Evolutionary conservation across 2,888 invertebrate species (phyloP).

Genomic region (Aricia artaxerxes): DNA sequence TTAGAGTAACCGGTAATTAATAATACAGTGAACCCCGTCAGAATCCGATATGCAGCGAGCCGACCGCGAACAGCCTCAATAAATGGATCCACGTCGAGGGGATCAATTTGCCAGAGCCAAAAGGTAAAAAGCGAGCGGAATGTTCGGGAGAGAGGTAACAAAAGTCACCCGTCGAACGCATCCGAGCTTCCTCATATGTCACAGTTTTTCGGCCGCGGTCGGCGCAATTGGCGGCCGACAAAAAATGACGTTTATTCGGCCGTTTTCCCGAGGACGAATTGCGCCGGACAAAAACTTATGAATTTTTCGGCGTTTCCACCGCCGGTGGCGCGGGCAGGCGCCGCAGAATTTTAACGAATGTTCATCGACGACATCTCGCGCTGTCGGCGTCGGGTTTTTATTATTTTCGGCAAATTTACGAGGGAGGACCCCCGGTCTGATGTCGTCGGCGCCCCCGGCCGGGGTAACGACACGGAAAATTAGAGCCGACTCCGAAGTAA

Average conservation of each 20-base stretch:
- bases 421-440: constrained; percentile 40
- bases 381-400: constrained; percentile 49
- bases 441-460: constrained; percentile 42
- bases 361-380: constrained; percentile 48
- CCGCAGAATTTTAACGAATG: constrained; percentile 55
- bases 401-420: constrained; percentile 47
- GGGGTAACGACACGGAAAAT: constrained; percentile 50
- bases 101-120: constrained; percentile 43
- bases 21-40: not conserved
- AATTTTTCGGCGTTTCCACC: constrained; percentile 56
- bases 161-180: constrained; percentile 56
- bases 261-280: constrained; percentile 55
- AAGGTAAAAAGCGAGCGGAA: constrained; percentile 41
- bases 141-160: constrained; percentile 48
- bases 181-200: constrained; percentile 56
- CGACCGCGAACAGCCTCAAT: constrained; percentile 26
- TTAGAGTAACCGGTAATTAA: not conserved
- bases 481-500: constrained; percentile 42
- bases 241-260: constrained; percentile 61
- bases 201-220: constrained; percentile 52
- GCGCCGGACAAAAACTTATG: constrained; percentile 54
- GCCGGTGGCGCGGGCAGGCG: constrained; percentile 49
- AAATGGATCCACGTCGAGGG: constrained; percentile 33
- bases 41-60: not conserved
- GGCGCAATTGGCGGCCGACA: constrained; percentile 52